Conservation (phyloP, 2,113 vertebrate species). For the Indri indri region DNA sequence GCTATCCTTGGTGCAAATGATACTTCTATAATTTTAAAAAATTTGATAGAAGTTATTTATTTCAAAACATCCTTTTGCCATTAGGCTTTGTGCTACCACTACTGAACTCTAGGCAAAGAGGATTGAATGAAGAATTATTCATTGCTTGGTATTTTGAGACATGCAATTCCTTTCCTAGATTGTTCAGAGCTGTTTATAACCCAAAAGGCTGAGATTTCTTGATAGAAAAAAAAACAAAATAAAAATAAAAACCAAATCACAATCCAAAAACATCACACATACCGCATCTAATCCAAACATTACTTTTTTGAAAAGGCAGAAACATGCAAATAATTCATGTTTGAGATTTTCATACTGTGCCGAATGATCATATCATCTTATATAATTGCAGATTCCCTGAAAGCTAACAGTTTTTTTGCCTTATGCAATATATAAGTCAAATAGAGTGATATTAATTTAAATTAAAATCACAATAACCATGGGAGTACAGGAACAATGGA, state of each 20-base stretch:
- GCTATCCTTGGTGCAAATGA: not conserved
- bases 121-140: conserved; percentile 26
- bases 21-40: conserved; percentile 5
- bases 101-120: conserved; percentile 14
- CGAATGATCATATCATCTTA: not conserved
- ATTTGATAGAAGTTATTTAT: not conserved
- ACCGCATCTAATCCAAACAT: not conserved
- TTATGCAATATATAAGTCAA: not conserved
- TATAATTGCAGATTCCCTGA: not conserved
- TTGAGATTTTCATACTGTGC: not conserved
- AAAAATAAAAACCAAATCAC: not conserved
- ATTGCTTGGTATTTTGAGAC: conserved; percentile 16
- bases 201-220: not conserved
- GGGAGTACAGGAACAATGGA: not conserved
- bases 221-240: not conserved
- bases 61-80: not conserved
- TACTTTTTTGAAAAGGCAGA: not conserved
- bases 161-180: not conserved
- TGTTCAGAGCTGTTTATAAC: conserved; percentile 31
- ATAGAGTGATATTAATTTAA: not conserved
- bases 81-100: not conserved
- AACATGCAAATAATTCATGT: not conserved
- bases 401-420: not conserved
- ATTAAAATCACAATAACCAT: not conserved
- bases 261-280: not conserved